Percentiles rank a stretch among this genome's conserved stretches.
phyloP scores from a whole-genome alignment of 2,888 invertebrate genomes.

The Eilema griseolum region DNA sequence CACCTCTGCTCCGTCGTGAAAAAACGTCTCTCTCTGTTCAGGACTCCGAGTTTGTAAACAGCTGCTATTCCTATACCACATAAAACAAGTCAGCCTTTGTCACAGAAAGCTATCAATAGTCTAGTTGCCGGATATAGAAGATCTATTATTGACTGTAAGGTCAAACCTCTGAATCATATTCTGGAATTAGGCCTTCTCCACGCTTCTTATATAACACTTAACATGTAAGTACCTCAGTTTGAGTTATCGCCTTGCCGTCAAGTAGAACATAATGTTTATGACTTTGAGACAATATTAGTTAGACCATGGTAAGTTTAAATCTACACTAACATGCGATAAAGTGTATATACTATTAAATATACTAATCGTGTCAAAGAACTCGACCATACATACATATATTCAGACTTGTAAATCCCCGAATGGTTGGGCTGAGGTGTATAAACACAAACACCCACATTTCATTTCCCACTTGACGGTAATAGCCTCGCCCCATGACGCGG shows the following conservation, averaged over 20 bases:
- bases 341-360: too few relatives aligned
- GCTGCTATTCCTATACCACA: not conserved
- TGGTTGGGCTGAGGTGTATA: too few relatives aligned
- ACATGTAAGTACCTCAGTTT: not conserved
- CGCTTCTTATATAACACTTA: constrained; percentile 20
- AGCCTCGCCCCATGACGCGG: too few relatives aligned
- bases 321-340: too few relatives aligned
- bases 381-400: too few relatives aligned
- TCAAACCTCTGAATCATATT: constrained; percentile 13
- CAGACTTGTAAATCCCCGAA: too few relatives aligned
- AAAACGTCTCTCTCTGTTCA: too few relatives aligned
- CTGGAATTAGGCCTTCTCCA: not conserved
- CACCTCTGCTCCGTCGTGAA: too few relatives aligned
- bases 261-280: not conserved
- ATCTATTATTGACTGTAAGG: constrained; percentile 6
- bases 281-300: not conserved
- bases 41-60: too few relatives aligned
- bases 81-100: not conserved
- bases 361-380: too few relatives aligned
- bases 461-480: too few relatives aligned
- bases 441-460: too few relatives aligned
- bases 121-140: not conserved
- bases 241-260: not conserved
- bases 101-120: not conserved
- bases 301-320: not conserved